Percentiles rank a stretch among this genome's conserved stretches.
Evolutionary conservation across 2,113 vertebrate species (phyloP).

Genomic region (Climacteris rufus): DNA sequence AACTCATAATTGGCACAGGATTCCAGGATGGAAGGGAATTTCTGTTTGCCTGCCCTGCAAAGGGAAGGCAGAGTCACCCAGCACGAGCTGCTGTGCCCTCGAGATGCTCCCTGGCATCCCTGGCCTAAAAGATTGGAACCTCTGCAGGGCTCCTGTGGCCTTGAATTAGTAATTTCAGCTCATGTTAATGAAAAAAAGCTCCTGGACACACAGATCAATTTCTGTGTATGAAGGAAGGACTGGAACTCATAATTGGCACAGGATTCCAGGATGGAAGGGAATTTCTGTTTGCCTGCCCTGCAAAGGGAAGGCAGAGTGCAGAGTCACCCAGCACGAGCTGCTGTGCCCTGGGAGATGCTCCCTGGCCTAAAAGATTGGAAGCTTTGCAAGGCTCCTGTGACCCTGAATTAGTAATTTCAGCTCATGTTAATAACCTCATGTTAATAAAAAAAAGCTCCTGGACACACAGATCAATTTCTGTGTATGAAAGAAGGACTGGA

Average conservation of each 20-base stretch:
- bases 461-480: rapidly evolving
- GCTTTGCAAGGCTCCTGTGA: neutral
- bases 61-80: neutral
- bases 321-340: neutral
- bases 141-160: neutral
- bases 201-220: rapidly evolving
- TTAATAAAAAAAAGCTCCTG: neutral
- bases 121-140: neutral
- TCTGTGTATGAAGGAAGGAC: rapidly evolving
- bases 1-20: rapidly evolving
- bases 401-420: neutral
- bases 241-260: rapidly evolving
- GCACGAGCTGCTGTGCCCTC: rapidly evolving
- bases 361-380: neutral
- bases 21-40: neutral
- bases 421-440: no score
- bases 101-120: neutral
- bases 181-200: neutral
- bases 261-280: neutral
- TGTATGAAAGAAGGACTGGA: rapidly evolving
- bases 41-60: rapidly evolving
- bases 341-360: rapidly evolving
- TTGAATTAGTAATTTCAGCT: neutral
- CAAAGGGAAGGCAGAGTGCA: neutral
- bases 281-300: neutral